Conservation (phyloP, 92 coral and sea anemone species). For the Actinernus sp. region DNA sequence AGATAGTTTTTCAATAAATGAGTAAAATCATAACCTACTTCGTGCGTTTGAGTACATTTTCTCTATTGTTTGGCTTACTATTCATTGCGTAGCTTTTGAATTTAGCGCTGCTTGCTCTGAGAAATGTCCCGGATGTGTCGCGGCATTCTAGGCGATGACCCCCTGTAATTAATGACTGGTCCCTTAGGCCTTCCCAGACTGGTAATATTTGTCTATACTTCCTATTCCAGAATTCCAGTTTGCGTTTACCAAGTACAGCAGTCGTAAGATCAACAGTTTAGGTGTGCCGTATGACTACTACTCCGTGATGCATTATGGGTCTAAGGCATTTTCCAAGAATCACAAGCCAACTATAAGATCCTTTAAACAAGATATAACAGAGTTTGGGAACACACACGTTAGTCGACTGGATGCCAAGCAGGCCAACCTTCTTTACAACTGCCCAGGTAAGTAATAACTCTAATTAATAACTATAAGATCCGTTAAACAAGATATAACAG, state of each 20-base stretch:
- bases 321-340: slow-evolving; percentile 71
- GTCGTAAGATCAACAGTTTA: slow-evolving; percentile 58
- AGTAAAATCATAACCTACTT: too few species aligned
- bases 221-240: slow-evolving; percentile 42
- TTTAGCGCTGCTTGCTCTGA: too few species aligned
- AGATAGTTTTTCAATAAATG: too few species aligned
- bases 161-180: too few species aligned
- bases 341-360: slow-evolving; percentile 70
- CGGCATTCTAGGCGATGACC: too few species aligned
- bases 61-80: too few species aligned
- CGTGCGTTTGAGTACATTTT: too few species aligned
- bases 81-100: too few species aligned
- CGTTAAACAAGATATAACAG: slow-evolving; percentile 43
- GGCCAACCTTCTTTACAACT: slow-evolving; percentile 71
- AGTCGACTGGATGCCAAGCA: slow-evolving; percentile 65
- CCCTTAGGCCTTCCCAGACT: not conserved
- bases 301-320: slow-evolving; percentile 83
- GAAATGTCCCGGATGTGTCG: too few species aligned
- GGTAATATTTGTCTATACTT: not conserved
- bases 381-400: slow-evolving; percentile 63
- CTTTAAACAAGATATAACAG: slow-evolving; percentile 43
- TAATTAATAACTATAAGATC: slow-evolving; percentile 83
- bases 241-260: slow-evolving; percentile 59
- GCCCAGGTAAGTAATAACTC: slow-evolving; percentile 82
- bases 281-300: slow-evolving; percentile 80